Evolutionary conservation across 2,113 vertebrate species (phyloP), one percentile per base, ranked within the genome.

Genomic region (Suricata suricatta): DNA sequence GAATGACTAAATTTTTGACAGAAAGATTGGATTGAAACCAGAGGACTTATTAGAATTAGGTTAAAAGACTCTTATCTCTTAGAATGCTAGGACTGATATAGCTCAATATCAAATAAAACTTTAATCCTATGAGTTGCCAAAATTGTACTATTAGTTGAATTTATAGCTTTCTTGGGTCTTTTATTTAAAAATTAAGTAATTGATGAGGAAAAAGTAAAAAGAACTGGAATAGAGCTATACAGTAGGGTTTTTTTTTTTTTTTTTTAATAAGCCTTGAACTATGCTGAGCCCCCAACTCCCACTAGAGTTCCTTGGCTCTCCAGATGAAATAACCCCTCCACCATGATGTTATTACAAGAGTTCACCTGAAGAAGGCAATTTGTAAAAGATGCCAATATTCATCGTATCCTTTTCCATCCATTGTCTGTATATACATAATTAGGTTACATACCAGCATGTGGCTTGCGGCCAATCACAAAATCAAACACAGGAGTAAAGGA

Each of bases 391-490:
- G 12, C 29, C 9, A n/a, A 4, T 16, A 35, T 19, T 52, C 16
- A 29, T 29, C 35, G 68, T 15, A 7, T 0, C 21, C 47, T 64
- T 69, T 21, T 74, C 25, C 23, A 93, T 68, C 57, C 47, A 25
- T 35, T 60, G 29, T 60, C 38, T 76, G 23, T 50, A 27, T 31
- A 19, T 13, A 69, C 13, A 41, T 21, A 83, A 88, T 68, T 74
- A 85, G 33, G 11, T 44, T 76, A 89, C 2, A 6, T 64, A 2
- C 33, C 50, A 72, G 31, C 69, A 33, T 69, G 25, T 76, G 69
- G 19, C 84, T 81, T 93, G 74, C 25, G 29, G 7, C 25, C 86
- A 96, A 54, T 84, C 68, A 90, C n/a, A 93, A 90, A 90, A 92
- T 80, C 38, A 64, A 93, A 57, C 14, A 31, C 2, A 13, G 21